Evolutionary conservation across 2,888 invertebrate species (phyloP).

Genomic region (Tenthredo notha): DNA sequence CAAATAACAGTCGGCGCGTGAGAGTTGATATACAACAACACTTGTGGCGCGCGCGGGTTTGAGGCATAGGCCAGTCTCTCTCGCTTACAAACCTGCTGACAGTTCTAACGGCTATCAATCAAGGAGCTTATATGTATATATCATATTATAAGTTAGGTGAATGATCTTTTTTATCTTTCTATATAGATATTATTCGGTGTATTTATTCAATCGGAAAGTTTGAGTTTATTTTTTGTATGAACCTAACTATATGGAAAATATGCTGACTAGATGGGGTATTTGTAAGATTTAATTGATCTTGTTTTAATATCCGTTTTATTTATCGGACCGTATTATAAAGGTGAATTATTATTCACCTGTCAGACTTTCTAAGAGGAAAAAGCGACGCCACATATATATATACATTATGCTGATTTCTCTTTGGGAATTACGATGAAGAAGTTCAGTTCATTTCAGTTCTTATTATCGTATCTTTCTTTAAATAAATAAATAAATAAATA

Average conservation of each 20-base stretch:
- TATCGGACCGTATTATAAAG: background rate
- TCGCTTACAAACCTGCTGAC: slow-evolving; percentile 17
- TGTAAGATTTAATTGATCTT: background rate
- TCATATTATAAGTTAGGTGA: background rate
- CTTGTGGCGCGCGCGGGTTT: slow-evolving; percentile 41
- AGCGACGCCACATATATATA: background rate
- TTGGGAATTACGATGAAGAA: slow-evolving; percentile 1
- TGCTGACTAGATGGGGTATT: too few species aligned
- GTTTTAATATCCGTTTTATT: background rate
- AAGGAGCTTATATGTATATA: background rate
- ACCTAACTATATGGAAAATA: too few species aligned
- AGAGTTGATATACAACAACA: slow-evolving; percentile 35
- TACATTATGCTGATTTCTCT: slow-evolving; percentile 20
- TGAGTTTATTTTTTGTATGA: too few species aligned
- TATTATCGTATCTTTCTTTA: background rate
- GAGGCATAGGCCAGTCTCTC: background rate
- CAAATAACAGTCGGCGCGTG: slow-evolving; percentile 23
- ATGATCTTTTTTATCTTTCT: too few species aligned
- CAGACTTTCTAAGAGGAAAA: slow-evolving; percentile 23
- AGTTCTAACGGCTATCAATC: slow-evolving; percentile 33
- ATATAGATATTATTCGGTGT: too few species aligned
- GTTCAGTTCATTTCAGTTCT: slow-evolving; percentile 1
- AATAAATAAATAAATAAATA: too few species aligned
- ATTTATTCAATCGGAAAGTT: too few species aligned
- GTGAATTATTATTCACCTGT: slow-evolving; percentile 7